These are phyloP conservation scores for Brachyrhaphis roseni DNA, from an alignment of 2,797 vertebrate species.

Conservation along the genomic window DNA sequence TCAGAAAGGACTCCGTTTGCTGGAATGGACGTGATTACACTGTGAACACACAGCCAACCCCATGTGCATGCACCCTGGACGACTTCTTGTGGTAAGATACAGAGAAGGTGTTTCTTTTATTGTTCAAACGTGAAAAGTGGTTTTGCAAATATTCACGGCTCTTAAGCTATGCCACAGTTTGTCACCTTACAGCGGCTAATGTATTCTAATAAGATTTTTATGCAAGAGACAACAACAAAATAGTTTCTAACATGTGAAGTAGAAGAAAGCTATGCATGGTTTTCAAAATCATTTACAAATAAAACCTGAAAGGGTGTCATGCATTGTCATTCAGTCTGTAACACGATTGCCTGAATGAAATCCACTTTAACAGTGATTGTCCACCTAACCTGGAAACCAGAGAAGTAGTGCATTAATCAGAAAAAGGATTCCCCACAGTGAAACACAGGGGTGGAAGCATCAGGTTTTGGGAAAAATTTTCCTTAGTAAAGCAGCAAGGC, in stretches of 20 bases:
- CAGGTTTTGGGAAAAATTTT: background rate
- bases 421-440: background rate
- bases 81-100: constrained; percentile 91
- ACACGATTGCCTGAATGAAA: background rate
- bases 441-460: background rate
- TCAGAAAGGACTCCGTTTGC: constrained; percentile 91
- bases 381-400: background rate
- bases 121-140: background rate
- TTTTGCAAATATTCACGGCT: background rate
- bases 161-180: background rate
- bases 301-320: background rate
- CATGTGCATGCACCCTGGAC: constrained; percentile 89
- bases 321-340: background rate
- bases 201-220: background rate
- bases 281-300: background rate
- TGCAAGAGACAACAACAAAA: background rate
- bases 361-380: background rate
- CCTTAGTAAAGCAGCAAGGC: background rate
- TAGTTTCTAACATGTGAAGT: background rate
- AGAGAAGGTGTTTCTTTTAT: background rate
- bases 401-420: background rate
- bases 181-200: background rate
- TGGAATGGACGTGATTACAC: constrained; percentile 89
- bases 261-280: background rate
- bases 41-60: constrained; percentile 82